Conservation (phyloP, 2,797 vertebrate genomes). For the Gymnothorax reevesii region DNA sequence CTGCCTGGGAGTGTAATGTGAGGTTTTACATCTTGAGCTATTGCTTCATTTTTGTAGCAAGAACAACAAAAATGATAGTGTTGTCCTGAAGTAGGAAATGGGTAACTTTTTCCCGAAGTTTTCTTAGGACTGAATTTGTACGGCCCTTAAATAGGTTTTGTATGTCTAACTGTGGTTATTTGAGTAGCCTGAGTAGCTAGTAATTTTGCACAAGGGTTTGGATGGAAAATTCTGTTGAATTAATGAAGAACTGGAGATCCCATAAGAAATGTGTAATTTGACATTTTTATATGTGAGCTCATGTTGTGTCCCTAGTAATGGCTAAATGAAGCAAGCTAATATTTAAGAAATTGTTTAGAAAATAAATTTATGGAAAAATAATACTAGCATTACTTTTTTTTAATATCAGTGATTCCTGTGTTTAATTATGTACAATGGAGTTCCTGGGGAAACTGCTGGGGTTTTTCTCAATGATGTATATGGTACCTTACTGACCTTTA, state of each 20-base stretch:
- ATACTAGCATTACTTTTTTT: background rate
- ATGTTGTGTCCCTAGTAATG: background rate
- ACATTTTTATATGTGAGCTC: background rate
- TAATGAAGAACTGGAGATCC: background rate
- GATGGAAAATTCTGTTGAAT: background rate
- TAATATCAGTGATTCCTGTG: background rate
- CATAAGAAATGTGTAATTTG: background rate
- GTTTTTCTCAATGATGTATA: background rate
- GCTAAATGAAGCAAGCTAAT: background rate
- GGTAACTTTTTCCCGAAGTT: slow-evolving; percentile 51
- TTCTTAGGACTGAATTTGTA: slow-evolving; percentile 50
- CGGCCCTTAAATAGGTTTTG: slow-evolving; percentile 55
- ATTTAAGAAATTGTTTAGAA: background rate
- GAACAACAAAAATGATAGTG: slow-evolving; percentile 28
- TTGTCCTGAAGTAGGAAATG: slow-evolving; percentile 32
- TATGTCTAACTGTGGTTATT: slow-evolving; percentile 27
- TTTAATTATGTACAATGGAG: background rate
- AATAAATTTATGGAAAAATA: background rate
- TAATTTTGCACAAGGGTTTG: background rate
- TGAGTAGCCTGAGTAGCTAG: background rate
- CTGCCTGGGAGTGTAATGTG: slow-evolving; percentile 72
- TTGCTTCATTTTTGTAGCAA: slow-evolving; percentile 51
- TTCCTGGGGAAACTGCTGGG: background rate
- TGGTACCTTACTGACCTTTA: slow-evolving; percentile 3
- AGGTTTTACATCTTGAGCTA: slow-evolving; percentile 62